phyloP scores from a whole-genome alignment of 2,113 vertebrate genomes.

The Ochotona curzoniae region DNA sequence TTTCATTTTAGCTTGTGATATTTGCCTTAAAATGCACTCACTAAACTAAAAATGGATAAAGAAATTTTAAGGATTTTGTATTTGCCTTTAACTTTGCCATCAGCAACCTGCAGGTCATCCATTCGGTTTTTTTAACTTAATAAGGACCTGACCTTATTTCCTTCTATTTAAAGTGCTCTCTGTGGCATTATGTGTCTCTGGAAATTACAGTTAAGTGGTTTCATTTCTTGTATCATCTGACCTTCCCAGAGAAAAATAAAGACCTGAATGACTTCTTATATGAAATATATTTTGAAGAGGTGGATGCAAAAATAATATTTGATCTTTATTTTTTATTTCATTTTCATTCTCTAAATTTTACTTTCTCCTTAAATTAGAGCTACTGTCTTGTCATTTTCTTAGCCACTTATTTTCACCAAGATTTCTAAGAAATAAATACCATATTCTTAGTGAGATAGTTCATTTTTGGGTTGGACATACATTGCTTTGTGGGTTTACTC shows the following conservation, averaged over 20 bases:
- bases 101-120: not conserved
- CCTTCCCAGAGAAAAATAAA: not conserved
- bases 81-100: not conserved
- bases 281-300: slow-evolving; percentile 3
- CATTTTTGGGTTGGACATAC: not conserved
- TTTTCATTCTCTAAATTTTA: slow-evolving; percentile 8
- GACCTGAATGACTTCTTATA: not conserved
- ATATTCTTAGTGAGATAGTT: not conserved
- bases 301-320: not conserved
- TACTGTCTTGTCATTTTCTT: not conserved
- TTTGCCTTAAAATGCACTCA: slow-evolving; percentile 3
- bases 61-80: not conserved
- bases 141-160: not conserved
- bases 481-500: not conserved
- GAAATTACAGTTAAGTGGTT: slow-evolving; percentile 24
- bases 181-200: not conserved
- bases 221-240: not conserved
- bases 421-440: not conserved
- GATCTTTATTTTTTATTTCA: not conserved
- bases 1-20: not conserved
- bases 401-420: slow-evolving; percentile 12
- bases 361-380: not conserved
- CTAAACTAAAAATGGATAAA: not conserved
- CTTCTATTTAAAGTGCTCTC: slow-evolving; percentile 26
- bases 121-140: not conserved